A percentile compares a stretch with the other conserved stretches of the same genome.
Conservation (phyloP, 2,888 invertebrate species). For the Ditula angustiorana region DNA sequence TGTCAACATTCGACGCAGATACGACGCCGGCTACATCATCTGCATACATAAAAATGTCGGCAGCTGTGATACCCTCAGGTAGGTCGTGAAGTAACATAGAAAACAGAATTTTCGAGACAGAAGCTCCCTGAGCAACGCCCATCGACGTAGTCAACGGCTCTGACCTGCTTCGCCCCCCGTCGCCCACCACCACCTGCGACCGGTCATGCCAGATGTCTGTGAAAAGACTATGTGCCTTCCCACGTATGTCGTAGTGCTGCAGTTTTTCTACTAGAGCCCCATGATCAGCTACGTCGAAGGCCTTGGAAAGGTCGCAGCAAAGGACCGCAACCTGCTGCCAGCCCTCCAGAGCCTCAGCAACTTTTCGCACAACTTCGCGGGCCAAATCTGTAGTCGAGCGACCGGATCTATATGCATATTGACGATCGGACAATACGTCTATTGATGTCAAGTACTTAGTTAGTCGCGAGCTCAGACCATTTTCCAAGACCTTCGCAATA, state of each 20-base stretch:
- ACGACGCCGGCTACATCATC: not conserved
- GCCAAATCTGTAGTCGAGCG: slow-evolving; percentile 14
- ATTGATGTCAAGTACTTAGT: not conserved
- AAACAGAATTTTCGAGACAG: slow-evolving; percentile 27
- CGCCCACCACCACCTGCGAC: not conserved
- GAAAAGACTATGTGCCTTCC: not conserved
- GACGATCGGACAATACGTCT: not conserved
- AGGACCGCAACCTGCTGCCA: slow-evolving; percentile 19
- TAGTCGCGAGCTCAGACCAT: not conserved
- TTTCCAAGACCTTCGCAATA: slow-evolving; percentile 8
- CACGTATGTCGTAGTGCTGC: slow-evolving; percentile 23
- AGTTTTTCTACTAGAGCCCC: slow-evolving; percentile 5
- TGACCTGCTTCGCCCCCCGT: slow-evolving; percentile 12
- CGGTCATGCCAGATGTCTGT: not conserved
- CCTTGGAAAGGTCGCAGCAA: slow-evolving; percentile 16
- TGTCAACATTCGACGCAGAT: not conserved
- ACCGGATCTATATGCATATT: slow-evolving; percentile 5
- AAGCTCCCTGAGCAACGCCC: slow-evolving; percentile 33
- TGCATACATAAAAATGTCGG: slow-evolving; percentile 9
- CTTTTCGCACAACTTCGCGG: slow-evolving; percentile 2
- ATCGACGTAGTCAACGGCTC: slow-evolving; percentile 12
- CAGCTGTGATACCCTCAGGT: not conserved
- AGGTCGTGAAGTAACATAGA: slow-evolving; percentile 19
- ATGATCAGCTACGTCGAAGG: slow-evolving; percentile 28
- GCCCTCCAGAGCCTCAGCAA: slow-evolving; percentile 2